A percentile compares a stretch with the other conserved stretches of the same genome.
phyloP scores from a whole-genome alignment of 2,797 vertebrate species.

The Chelonia mydas region DNA sequence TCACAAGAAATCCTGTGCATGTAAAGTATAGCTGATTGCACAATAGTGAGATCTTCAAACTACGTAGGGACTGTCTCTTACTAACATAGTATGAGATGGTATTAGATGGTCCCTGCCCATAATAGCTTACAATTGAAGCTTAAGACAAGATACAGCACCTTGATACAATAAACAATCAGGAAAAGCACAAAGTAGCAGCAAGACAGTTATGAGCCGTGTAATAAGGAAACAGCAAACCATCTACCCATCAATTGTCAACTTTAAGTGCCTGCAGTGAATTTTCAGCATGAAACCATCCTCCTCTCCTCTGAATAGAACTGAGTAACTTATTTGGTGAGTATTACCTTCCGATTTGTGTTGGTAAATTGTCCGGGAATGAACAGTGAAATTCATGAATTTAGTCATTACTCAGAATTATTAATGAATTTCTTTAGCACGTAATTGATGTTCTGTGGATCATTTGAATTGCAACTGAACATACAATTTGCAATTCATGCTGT shows the following conservation, averaged over 20 bases:
- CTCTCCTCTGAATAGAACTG: not conserved
- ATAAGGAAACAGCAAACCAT: slow-evolving; percentile 24
- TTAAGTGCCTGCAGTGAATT: not conserved
- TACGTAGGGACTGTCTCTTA: not conserved
- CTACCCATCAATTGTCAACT: not conserved
- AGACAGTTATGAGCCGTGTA: not conserved
- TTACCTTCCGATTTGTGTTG: not conserved
- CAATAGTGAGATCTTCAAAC: not conserved
- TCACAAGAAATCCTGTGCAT: not conserved
- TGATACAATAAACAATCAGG: not conserved
- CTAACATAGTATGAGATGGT: not conserved
- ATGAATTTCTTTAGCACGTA: slow-evolving; percentile 13
- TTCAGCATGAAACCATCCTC: not conserved
- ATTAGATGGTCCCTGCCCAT: not conserved
- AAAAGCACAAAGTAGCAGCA: not conserved
- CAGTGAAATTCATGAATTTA: slow-evolving; percentile 36
- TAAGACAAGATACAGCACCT: not conserved
- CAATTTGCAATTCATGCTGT: slow-evolving; percentile 30
- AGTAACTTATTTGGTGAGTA: not conserved
- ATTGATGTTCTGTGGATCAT: slow-evolving; percentile 51
- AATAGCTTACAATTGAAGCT: not conserved
- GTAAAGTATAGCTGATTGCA: not conserved
- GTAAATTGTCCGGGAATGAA: slow-evolving; percentile 28
- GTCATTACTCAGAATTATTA: slow-evolving; percentile 27
- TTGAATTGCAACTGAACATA: slow-evolving; percentile 59